Conservation (phyloP, 2,113 vertebrate genomes). For the Caracal caracal region DNA sequence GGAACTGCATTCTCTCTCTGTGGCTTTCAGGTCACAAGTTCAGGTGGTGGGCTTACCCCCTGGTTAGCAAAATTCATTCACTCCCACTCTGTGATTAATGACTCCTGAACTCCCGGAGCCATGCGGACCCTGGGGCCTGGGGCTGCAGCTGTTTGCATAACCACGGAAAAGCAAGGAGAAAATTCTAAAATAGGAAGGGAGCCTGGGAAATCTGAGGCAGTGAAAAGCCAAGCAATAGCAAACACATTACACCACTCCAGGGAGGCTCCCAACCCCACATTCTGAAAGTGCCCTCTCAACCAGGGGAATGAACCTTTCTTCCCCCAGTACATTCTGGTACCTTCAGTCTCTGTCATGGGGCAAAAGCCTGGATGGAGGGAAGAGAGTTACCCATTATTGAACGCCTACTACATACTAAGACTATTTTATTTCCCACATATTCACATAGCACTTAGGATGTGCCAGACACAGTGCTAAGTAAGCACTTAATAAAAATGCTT, state of each 20-base stretch:
- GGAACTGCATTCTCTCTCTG: not conserved
- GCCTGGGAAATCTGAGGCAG: not conserved
- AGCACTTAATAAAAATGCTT: not conserved
- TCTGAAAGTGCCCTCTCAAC: not conserved
- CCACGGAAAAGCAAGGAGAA: not conserved
- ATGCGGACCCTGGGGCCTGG: not conserved
- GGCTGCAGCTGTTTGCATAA: constrained; percentile 17
- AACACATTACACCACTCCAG: not conserved
- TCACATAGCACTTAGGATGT: not conserved
- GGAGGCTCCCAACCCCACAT: not conserved
- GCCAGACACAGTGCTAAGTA: not conserved
- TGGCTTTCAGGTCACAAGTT: constrained; percentile 52
- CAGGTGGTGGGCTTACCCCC: constrained; percentile 24
- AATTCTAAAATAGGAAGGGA: not conserved
- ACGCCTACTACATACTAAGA: not conserved
- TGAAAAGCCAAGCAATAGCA: not conserved
- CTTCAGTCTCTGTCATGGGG: not conserved
- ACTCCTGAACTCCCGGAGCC: not conserved
- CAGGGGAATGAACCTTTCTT: not conserved
- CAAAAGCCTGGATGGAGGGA: not conserved
- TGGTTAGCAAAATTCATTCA: constrained; percentile 6
- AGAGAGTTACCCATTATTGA: not conserved
- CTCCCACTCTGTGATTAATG: not conserved
- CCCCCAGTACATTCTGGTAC: not conserved
- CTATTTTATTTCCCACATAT: not conserved